Evolutionary conservation across 1,140 invertebrate species (phyloP).

Genomic region (Drepana arcuata): DNA sequence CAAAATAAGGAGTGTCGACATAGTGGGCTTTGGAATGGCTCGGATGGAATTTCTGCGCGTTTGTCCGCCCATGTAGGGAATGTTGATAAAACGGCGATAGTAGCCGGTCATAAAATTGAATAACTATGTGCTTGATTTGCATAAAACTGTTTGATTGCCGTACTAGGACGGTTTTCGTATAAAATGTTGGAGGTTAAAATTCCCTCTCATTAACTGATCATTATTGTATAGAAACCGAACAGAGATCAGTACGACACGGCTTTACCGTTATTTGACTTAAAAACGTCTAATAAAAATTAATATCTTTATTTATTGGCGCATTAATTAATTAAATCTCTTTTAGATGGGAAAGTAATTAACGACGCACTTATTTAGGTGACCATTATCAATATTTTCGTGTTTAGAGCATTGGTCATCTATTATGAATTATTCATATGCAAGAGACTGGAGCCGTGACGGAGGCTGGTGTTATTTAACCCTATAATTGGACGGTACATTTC

Average conservation of each 20-base stretch:
- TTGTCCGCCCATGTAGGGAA: constrained; percentile 20
- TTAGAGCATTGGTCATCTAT: no score
- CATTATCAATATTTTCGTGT: constrained; percentile 1
- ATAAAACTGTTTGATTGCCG: constrained; percentile 40
- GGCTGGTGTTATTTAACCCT: no score
- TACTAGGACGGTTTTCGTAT: constrained; percentile 45
- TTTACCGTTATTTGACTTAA: constrained; percentile 40
- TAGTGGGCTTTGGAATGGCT: constrained; percentile 21
- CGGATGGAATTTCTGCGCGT: constrained; percentile 22
- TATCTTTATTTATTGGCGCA: constrained; percentile 26
- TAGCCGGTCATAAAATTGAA: constrained; percentile 33
- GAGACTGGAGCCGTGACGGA: no score
- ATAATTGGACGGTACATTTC: no score
- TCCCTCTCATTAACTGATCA: background rate
- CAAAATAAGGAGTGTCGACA: constrained; percentile 27
- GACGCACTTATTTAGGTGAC: constrained; percentile 12
- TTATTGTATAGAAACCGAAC: constrained; percentile 7
- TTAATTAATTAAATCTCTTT: constrained; percentile 22
- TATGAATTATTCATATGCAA: no score
- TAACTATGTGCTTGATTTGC: constrained; percentile 39
- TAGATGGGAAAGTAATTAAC: constrained; percentile 18
- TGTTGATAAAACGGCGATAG: constrained; percentile 31
- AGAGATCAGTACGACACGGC: constrained; percentile 21
- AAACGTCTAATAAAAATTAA: constrained; percentile 43
- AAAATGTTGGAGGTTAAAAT: constrained; percentile 14